Evolutionary conservation across 2,888 invertebrate species (phyloP), one percentile per base, ranked within the genome.

Genomic region (Conistra vaccinii): DNA sequence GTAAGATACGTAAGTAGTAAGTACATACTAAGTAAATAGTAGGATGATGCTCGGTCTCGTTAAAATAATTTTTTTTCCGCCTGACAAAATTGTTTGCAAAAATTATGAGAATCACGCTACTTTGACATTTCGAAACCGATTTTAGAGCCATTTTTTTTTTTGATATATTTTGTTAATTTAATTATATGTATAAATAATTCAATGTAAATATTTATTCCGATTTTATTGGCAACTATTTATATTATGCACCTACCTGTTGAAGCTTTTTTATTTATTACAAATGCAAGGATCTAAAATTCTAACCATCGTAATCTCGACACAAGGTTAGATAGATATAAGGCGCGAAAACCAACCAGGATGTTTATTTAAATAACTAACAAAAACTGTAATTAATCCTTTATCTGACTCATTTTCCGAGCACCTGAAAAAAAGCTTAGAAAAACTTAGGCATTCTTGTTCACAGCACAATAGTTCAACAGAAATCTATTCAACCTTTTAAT

Each of bases 71-170:
- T 48, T 17, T 29, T 23, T 29, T 29, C 6, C 5, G 29, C 0
- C 23, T 23, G 12, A 23, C 9, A 14, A 26, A 3, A 35, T 26
- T 10, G 0, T 26, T 71, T 17, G 26, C 26, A 57, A 74, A 71
- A 74, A 45, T 48, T 9, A 26, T 57, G 74, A 73, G 57, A 73
- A 57, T 48, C 14, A 73, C 35, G 39, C 23, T 57, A 57, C 3
- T 7, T 45, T 35, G n/a, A 14, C 10, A n/a, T 3, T n/a, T 69
- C n/a, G 3, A 57, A 32, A 51, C 35, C 12, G 12, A 32, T 58
- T 32, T 58, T 32, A 17, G n/a, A 10, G n/a, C 3, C 9, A 7
- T 42, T 26, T 26, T 20, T 35, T 39, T 2, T 10, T 67, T 55
- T 39, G 0, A 20, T 42, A n/a, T 5, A 17, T 62, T 42, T 29